A percentile compares a stretch with the other conserved stretches of the same genome.
Conservation (phyloP, 1,140 invertebrate genomes). For the Hydropsyche tenuis region DNA sequence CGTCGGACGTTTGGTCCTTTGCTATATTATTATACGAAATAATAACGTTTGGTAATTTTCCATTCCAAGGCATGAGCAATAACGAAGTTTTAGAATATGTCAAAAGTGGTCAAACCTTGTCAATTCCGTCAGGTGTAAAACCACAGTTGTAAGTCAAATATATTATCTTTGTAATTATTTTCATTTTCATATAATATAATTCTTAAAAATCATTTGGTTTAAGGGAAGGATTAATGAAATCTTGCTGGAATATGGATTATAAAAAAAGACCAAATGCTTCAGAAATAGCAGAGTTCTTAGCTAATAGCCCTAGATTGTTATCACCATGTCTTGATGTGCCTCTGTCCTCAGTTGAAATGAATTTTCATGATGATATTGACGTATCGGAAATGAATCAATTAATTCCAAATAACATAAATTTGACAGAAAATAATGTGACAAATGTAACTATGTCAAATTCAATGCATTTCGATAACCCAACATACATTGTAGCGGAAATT, state of each 20-base stretch:
- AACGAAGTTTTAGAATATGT: conserved; percentile 83
- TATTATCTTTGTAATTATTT: background rate
- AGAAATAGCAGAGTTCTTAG: conserved; percentile 81
- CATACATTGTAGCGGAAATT: conserved; percentile 44
- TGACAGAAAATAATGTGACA: conserved; percentile 25
- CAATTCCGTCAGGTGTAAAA: conserved; percentile 76
- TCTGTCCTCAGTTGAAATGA: conserved; percentile 71
- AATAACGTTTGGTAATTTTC: conserved; percentile 86
- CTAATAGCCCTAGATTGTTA: conserved; percentile 77
- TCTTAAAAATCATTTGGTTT: conserved; percentile 40
- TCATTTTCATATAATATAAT: background rate
- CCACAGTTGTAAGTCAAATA: conserved; percentile 74
- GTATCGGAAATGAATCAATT: conserved; percentile 37
- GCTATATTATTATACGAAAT: conserved; percentile 86
- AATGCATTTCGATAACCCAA: conserved; percentile 46
- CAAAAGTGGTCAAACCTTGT: conserved; percentile 74
- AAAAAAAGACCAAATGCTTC: conserved; percentile 74
- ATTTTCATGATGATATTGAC: conserved; percentile 40
- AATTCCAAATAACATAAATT: conserved; percentile 8
- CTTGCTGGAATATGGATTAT: conserved; percentile 79
- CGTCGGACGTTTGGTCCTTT: conserved; percentile 87
- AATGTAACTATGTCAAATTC: conserved; percentile 37
- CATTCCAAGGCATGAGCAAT: conserved; percentile 86
- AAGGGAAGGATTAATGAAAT: conserved; percentile 76
- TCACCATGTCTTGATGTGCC: conserved; percentile 82